phyloP scores from a whole-genome alignment of 2,113 vertebrate species.

The Madoqua kirkii region DNA sequence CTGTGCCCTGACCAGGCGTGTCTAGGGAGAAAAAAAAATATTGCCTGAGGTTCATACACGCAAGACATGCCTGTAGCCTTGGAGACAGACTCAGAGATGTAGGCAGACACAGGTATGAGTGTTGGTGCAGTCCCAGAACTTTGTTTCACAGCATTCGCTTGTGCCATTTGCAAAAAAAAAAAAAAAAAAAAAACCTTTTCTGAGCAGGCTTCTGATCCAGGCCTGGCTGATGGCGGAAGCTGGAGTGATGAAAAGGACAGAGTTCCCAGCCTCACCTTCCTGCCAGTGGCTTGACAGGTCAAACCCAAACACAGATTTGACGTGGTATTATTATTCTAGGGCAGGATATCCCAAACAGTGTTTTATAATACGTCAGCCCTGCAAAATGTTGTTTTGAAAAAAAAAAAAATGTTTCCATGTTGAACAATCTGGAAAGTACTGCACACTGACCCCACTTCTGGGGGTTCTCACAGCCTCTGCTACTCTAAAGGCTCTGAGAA shows the following conservation, averaged over 20 bases:
- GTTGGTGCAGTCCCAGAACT: not conserved
- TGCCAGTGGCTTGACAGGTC: not conserved
- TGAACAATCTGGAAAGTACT: not conserved
- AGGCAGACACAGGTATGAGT: not conserved
- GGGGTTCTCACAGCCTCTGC: not conserved
- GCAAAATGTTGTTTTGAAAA: not conserved
- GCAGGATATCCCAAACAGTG: not conserved
- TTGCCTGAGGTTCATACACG: not conserved
- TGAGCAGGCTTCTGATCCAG: not conserved
- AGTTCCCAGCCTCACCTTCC: not conserved
- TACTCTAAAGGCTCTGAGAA: not conserved
- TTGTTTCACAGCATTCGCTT: not conserved
- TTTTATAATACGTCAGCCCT: not conserved
- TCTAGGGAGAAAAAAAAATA: not conserved
- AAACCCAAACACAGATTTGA: not conserved
- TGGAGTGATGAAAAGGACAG: not conserved
- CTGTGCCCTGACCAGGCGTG: not conserved
- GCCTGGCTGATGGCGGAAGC: not conserved
- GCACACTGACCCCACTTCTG: not conserved
- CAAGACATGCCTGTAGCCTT: not conserved
- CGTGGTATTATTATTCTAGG: not conserved
- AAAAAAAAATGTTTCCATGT: not conserved
- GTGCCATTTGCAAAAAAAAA: not conserved
- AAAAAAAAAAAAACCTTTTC: not conserved
- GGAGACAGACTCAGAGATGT: not conserved